Percentiles rank a stretch among this genome's conserved stretches.
phyloP scores from a whole-genome alignment of 2,113 vertebrate genomes.

The Vidua chalybeata region DNA sequence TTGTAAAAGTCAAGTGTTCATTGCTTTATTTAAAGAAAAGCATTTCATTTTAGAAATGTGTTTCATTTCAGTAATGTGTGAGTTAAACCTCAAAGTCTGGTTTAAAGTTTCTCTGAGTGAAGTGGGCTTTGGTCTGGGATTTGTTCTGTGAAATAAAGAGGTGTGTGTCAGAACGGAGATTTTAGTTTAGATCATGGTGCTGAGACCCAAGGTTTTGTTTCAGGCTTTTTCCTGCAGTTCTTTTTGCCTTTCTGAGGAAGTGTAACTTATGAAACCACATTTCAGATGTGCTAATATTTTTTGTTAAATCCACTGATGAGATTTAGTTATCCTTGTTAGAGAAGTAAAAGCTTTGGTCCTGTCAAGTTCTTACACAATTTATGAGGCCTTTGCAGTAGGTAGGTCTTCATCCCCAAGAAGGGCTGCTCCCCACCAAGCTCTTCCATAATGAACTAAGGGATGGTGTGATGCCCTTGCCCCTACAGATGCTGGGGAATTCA shows the following conservation, averaged over 20 bases:
- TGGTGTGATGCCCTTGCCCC: neutral
- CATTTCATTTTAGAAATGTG: neutral
- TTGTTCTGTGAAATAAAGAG: neutral
- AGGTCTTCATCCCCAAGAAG: neutral
- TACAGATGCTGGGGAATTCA: neutral
- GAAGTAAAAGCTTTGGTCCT: neutral
- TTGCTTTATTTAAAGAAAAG: neutral
- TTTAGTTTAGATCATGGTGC: neutral
- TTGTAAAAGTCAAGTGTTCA: neutral
- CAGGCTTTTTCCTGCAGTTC: neutral
- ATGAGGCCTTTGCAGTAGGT: neutral
- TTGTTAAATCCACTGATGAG: neutral
- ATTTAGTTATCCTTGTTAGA: neutral
- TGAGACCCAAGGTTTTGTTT: constrained; percentile 5
- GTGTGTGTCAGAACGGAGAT: neutral
- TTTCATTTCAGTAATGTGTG: neutral
- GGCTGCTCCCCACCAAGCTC: neutral
- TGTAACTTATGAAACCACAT: neutral
- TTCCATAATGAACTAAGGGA: fast-evolving
- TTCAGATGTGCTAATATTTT: neutral
- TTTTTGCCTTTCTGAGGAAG: neutral
- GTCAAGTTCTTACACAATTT: neutral
- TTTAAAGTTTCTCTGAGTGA: neutral
- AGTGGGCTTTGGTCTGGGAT: neutral
- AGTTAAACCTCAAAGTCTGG: neutral